Base-by-base conservation (phyloP, 2,797 vertebrate genomes). In the Syngnathus rostellatus region DNA sequence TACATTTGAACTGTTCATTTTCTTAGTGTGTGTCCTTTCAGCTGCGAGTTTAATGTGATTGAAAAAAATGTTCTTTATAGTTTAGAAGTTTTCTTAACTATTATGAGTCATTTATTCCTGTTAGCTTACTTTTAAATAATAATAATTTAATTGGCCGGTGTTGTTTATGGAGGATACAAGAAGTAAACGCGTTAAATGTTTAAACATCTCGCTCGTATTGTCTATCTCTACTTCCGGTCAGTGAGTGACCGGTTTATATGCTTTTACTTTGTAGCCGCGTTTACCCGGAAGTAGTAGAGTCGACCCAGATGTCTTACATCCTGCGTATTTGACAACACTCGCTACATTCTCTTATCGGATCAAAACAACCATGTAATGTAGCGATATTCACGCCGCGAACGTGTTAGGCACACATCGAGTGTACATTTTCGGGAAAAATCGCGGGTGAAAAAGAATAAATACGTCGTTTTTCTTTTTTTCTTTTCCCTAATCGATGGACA, bases 271-370 rank as follows among this genome's bases (percentile, higher is more conserved):
- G 85, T 76, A 87, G 69, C 86, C 82, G 77, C 83, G 82, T 82
- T 64, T 5, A 81, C 83, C 85, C 87, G 89, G 89, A 89, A 81
- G 82, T 60, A 83, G 43, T 83, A 45, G 0, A 0, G 12, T 16
- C 14, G 59, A 59, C 0, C 65, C 72, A 70, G 62, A 62, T 77
- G 80, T 45, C 76, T 74, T 68, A 78, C 74, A 62, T 84, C 83
- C 85, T 73, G 72, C 59, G 71, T 61, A 46, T 82, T 86, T 88
- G 86, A 87, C 82, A 87, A 87, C 83, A 83, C 60, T 73, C 69
- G n/a, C 50, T 72, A 70, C 82, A 68, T 76, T 78, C 79, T 75
- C 63, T 74, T 61, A 53, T 23, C 68, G 76, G 37, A 54, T 40
- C 19, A 72, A 75, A 85, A 82, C 69, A 86, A 87, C 80, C 77